Percentiles rank a stretch among this genome's conserved stretches.
Evolutionary conservation across 2,113 vertebrate genomes (phyloP).

Genomic region (Xiphophorus hellerii): DNA sequence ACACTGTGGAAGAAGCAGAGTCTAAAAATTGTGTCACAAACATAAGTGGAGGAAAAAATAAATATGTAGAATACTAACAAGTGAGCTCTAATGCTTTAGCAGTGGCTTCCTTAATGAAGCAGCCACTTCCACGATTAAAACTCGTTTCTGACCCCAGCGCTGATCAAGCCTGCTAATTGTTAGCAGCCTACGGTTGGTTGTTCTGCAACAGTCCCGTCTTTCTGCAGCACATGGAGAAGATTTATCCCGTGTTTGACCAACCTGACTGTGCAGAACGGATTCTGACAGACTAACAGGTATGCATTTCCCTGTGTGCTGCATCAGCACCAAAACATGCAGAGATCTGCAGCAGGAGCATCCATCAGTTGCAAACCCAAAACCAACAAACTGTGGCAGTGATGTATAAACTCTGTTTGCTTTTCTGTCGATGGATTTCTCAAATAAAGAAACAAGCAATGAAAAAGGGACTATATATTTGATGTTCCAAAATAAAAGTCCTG

Average conservation of each 20-base stretch:
- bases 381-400: background rate
- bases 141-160: background rate
- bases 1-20: too few relatives aligned
- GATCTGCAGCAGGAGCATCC: background rate
- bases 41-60: too few relatives aligned
- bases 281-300: background rate
- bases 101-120: background rate
- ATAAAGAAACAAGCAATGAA: background rate
- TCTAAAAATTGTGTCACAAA: too few relatives aligned
- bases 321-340: background rate
- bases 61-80: background rate
- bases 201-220: background rate
- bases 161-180: background rate
- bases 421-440: background rate
- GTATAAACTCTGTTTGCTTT: background rate
- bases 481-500: conserved; percentile 1
- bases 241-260: background rate
- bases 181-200: background rate
- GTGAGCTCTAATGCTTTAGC: background rate
- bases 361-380: background rate
- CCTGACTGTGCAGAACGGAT: background rate
- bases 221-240: background rate
- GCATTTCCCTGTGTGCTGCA: background rate
- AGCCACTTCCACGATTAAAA: background rate
- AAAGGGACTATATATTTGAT: background rate